phyloP scores from a whole-genome alignment of 2,888 invertebrate genomes.

The Polydrusus tereticollis region DNA sequence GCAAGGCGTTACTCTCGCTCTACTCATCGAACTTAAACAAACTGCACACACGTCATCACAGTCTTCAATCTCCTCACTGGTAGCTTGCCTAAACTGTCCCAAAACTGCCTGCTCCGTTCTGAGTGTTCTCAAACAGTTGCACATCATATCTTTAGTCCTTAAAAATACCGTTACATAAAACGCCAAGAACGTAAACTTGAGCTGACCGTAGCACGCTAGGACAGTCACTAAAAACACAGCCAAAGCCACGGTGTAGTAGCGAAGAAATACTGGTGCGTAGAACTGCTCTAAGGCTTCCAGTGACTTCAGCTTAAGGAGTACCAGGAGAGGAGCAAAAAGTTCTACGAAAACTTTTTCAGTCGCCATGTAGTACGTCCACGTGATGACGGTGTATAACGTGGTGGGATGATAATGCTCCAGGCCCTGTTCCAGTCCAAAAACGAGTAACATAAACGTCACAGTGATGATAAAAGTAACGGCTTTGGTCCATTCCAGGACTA shows the following conservation, averaged over 20 bases:
- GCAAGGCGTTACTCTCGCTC: constrained; percentile 83
- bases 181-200: constrained; percentile 72
- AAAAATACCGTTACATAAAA: constrained; percentile 77
- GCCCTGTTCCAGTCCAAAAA: constrained; percentile 82
- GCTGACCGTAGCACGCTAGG: constrained; percentile 71
- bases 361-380: constrained; percentile 78
- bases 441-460: constrained; percentile 80
- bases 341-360: constrained; percentile 81
- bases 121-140: constrained; percentile 71
- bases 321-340: constrained; percentile 73
- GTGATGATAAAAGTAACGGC: constrained; percentile 85
- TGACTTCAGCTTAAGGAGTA: constrained; percentile 72
- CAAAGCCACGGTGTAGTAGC: constrained; percentile 71
- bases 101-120: constrained; percentile 74
- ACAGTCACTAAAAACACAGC: constrained; percentile 72
- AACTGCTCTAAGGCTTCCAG: constrained; percentile 80
- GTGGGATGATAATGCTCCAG: constrained; percentile 81
- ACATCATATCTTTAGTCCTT: constrained; percentile 74
- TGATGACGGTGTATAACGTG: constrained; percentile 74
- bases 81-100: constrained; percentile 75
- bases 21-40: constrained; percentile 78
- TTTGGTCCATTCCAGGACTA: constrained; percentile 86
- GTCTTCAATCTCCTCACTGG: constrained; percentile 74
- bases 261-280: constrained; percentile 77
- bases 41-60: constrained; percentile 86